Conservation (phyloP, 2,888 invertebrate species). For the Poecilobothrus nobilitatus region DNA sequence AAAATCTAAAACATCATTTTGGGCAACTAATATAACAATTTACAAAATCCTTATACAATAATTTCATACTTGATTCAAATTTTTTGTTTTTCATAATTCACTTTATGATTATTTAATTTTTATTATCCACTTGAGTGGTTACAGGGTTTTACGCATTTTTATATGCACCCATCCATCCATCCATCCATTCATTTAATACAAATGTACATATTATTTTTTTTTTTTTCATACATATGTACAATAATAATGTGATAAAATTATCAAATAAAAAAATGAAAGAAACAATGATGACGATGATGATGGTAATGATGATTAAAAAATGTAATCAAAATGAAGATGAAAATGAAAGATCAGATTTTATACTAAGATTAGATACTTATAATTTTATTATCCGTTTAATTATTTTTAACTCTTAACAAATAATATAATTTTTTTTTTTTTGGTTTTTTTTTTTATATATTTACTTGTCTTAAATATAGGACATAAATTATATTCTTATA, state of each 20-base stretch:
- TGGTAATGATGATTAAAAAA: too few relatives aligned
- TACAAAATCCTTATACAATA: too few relatives aligned
- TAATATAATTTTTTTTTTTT: background rate
- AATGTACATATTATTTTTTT: background rate
- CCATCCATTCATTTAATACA: background rate
- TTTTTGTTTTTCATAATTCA: background rate
- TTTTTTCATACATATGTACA: too few relatives aligned
- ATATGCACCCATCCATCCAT: background rate
- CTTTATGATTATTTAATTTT: slow-evolving; percentile 6
- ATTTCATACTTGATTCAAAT: background rate
- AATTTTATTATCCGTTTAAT: slow-evolving; percentile 1
- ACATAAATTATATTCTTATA: background rate
- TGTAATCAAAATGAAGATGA: too few relatives aligned
- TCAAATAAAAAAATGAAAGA: background rate
- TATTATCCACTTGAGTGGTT: slow-evolving; percentile 1
- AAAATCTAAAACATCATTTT: too few relatives aligned
- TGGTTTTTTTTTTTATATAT: background rate
- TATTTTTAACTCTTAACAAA: slow-evolving; percentile 5
- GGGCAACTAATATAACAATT: too few relatives aligned
- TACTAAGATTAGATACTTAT: background rate
- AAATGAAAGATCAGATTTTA: background rate
- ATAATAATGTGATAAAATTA: too few relatives aligned
- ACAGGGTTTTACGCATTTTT: background rate
- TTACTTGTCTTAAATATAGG: background rate
- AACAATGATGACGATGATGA: background rate